Percentiles rank a stretch among this genome's conserved stretches.
These are phyloP conservation scores for Malacoraja senta DNA, from an alignment of 2,797 vertebrate genomes.

Conservation along the genomic window DNA sequence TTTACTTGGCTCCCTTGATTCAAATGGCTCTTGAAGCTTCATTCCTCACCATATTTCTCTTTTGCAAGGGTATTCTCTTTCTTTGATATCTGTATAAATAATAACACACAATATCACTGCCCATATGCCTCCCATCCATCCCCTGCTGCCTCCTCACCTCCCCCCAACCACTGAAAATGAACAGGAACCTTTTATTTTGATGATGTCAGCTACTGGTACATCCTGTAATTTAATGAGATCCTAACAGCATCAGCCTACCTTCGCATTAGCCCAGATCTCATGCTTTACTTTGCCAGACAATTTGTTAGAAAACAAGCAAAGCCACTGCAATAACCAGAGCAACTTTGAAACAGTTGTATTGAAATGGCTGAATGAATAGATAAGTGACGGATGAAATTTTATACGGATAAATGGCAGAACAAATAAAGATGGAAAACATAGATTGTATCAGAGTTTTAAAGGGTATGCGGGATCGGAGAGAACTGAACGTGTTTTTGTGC, in stretches of 20 bases:
- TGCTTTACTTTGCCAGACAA: not conserved
- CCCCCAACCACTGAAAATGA: not conserved
- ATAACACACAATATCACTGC: no score
- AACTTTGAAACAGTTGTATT: not conserved
- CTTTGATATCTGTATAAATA: not conserved
- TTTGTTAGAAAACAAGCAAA: not conserved
- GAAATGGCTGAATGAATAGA: no score
- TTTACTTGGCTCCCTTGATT: not conserved
- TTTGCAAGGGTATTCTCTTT: not conserved
- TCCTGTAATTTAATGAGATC: not conserved
- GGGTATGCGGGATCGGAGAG: no score
- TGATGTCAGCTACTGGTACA: not conserved
- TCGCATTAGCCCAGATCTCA: not conserved
- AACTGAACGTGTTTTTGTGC: no score
- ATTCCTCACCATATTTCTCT: not conserved
- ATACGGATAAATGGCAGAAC: no score
- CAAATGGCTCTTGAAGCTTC: not conserved
- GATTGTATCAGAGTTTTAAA: no score
- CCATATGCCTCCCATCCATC: no score
- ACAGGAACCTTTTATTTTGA: not conserved
- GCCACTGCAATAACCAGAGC: not conserved
- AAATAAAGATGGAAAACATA: no score
- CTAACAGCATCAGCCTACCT: not conserved
- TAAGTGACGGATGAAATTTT: no score
- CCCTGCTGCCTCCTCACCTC: no score